Base-by-base conservation (phyloP, 2,113 vertebrate species). In the Gavialis gangeticus region DNA sequence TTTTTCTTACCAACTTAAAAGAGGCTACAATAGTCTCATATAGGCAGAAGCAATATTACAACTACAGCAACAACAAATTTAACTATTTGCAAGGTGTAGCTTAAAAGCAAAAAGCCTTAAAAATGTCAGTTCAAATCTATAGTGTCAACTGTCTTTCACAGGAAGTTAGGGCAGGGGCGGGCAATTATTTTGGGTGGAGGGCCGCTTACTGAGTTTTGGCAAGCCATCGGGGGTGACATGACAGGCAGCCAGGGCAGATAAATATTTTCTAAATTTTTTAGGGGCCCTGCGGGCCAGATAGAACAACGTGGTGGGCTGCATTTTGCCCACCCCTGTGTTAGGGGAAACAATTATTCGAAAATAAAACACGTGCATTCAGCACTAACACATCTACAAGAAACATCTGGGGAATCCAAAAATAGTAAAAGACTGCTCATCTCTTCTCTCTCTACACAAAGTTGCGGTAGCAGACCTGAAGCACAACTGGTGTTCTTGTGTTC, bases 301-400 rank as follows among this genome's bases (percentile, higher is more conserved):
- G 46, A 46, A 46, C 3, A 2, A 2, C 46, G 7, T 46, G 46
- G 46, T 46, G 8, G 46, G 46, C 46, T 9, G 9, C 46, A 46
- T 46, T 46, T 46, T 46, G 46, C 46, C 8, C 8, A 46, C 46
- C 7, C 46, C 46, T 46, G 46, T 46, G 46, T 46, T 46, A 46
- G 46, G 8, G 77, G 78, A 94, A 95, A 58, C 9, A 15, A 83
- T 94, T 93, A 80, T 79, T 75, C 83, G 89, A 60, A 28, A 79
- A 37, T 6, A 94, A 94, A 1, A 1, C 37, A 76, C 37, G 59
- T 15, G 5, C 75, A 66, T n/a, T 76, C 66, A 25, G 62, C 22
- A 71, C n/a, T 73, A 82, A 81, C 24, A 73, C 63, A 94, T 80
- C 81, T 94, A 94, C 91, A 94, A 84, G 30, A 78, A 89, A 89